Evolutionary conservation across 2,113 vertebrate species (phyloP).

Genomic region (Dasypus novemcinctus): DNA sequence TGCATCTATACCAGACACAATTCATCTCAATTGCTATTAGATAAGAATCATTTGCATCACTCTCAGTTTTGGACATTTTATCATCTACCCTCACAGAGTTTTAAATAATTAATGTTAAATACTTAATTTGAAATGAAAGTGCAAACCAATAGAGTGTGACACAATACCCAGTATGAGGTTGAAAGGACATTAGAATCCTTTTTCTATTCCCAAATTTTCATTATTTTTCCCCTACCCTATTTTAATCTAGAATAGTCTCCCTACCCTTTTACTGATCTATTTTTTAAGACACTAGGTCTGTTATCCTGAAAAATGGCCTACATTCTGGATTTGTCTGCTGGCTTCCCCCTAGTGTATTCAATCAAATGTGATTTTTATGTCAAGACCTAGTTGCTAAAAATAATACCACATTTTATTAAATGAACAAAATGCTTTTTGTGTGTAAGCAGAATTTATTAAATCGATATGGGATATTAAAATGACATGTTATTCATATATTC

Average conservation of each 20-base stretch:
- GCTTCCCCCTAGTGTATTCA: neutral
- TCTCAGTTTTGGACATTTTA: neutral
- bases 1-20: neutral
- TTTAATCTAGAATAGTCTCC: neutral
- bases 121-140: neutral
- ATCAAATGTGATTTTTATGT: neutral
- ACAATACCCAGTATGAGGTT: neutral
- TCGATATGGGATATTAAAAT: neutral
- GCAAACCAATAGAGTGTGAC: neutral
- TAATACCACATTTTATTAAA: neutral
- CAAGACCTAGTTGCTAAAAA: neutral
- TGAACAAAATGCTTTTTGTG: neutral
- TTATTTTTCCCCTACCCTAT: neutral
- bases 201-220: neutral
- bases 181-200: neutral
- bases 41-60: neutral
- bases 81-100: neutral
- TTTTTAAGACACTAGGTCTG: neutral
- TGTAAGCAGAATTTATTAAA: neutral
- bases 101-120: neutral
- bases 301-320: neutral
- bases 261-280: too few species aligned
- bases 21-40: neutral
- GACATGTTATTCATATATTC: neutral
- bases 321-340: neutral